Base-by-base conservation (phyloP, 2,888 invertebrate species). In the Leptinotarsa juncta region DNA sequence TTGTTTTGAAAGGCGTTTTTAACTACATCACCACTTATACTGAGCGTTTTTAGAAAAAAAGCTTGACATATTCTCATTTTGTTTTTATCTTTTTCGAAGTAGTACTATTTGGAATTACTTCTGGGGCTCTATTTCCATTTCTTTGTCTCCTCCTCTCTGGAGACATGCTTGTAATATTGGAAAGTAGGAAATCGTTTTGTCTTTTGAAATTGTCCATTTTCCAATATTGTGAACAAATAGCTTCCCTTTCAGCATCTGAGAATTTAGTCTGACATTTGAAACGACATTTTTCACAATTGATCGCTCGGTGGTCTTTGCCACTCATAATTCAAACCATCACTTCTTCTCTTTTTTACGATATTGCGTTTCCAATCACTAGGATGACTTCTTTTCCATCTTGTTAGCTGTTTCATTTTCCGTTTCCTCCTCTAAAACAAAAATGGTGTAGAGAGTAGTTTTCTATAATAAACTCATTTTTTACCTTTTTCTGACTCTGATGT, bases 301-400 rank as follows among this genome's bases (percentile, higher is more conserved):
- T 7, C 42, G 42, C 42, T 42, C 65, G 18, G 65, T 23, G 62
- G 62, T 62, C 62, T 62, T 62, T 62, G 18, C 62, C 7, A 5
- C 23, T 62, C 62, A 62, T 62, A 62, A 62, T 62, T 62, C 62
- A 62, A 62, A 62, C 32, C 62, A 62, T 62, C 62, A 62, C 62
- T 62, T 62, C 62, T 62, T 62, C 62, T 62, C 62, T 62, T 62
- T 62, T 62, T 23, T 23, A 32, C 62, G 18, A 62, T 62, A 62
- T 62, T 62, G 62, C 26, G 26, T 26, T 57, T 57, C 57, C 57
- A 14, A 57, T 57, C 57, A 57, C 57, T 57, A 57, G 57, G 57
- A 57, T 57, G 57, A 57, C 57, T 57, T n/a, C 14, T 57, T 57
- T n/a, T 57, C 57, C 57, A 57, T 57, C 20, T 57, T 18, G 57